phyloP scores from a whole-genome alignment of 1,140 invertebrate species.

The Orchesella cincta region DNA sequence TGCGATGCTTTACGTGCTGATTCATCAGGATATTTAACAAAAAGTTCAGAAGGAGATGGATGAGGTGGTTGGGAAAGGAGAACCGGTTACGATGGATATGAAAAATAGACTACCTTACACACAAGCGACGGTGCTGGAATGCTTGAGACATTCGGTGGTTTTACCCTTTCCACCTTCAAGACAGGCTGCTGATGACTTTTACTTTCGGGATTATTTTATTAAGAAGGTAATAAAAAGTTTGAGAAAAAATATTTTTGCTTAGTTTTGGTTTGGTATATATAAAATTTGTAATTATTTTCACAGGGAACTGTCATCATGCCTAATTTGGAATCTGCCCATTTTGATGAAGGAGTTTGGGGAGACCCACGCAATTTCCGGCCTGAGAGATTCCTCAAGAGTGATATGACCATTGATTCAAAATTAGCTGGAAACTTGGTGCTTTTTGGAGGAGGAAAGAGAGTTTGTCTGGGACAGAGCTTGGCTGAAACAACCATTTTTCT shows the following conservation, averaged over 20 bases:
- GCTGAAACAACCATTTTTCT: conserved; percentile 34
- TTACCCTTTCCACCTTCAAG: conserved; percentile 67
- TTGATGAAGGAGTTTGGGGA: conserved; percentile 68
- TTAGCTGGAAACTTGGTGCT: background rate
- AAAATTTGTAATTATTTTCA: too few relatives aligned
- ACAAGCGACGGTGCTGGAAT: conserved; percentile 74
- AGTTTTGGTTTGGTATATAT: too few relatives aligned
- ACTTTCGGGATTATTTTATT: conserved; percentile 69
- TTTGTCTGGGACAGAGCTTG: background rate
- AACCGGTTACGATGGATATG: background rate
- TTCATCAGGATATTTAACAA: conserved; percentile 38
- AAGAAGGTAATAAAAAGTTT: conserved; percentile 78
- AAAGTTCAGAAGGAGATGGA: conserved; percentile 42
- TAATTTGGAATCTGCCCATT: conserved; percentile 74
- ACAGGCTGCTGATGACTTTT: conserved; percentile 70
- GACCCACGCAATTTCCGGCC: conserved; percentile 74
- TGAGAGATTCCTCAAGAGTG: conserved; percentile 70
- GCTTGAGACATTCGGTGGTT: conserved; percentile 73
- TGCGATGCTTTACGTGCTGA: conserved; percentile 36
- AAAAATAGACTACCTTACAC: conserved; percentile 69
- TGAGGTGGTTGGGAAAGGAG: conserved; percentile 51
- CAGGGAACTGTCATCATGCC: conserved; percentile 78
- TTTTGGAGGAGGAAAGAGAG: conserved; percentile 24
- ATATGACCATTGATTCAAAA: conserved; percentile 47
- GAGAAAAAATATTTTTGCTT: too few relatives aligned